Conservation (phyloP, 2,113 vertebrate species). For the Paramormyrops kingsleyae region DNA sequence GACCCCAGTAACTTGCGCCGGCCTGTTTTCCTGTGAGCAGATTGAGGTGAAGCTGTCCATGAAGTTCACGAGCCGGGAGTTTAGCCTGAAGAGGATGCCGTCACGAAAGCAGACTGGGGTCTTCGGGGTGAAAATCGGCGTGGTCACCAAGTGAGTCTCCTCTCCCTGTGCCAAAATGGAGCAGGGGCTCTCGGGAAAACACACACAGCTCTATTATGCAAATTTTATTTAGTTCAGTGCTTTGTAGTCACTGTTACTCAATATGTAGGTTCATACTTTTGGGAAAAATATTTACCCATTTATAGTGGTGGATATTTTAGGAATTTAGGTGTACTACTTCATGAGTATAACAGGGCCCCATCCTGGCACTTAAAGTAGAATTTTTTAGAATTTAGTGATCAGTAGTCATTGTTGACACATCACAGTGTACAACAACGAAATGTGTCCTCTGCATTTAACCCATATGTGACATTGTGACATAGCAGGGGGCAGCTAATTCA, state of each 20-base stretch:
- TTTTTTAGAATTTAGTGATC: too few relatives aligned
- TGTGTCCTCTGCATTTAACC: too few relatives aligned
- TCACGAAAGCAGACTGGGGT: slow-evolving; percentile 89
- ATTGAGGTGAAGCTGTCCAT: slow-evolving; percentile 91
- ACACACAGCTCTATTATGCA: not conserved
- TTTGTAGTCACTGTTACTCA: not conserved
- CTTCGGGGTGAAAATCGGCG: slow-evolving; percentile 88
- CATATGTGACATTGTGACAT: too few relatives aligned
- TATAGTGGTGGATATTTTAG: not conserved
- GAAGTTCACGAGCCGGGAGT: slow-evolving; percentile 94
- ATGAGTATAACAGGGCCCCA: not conserved
- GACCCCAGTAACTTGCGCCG: not conserved
- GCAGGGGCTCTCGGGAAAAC: not conserved
- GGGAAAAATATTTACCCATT: not conserved
- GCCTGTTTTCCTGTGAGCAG: slow-evolving; percentile 47
- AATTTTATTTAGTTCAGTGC: not conserved
- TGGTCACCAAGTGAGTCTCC: slow-evolving; percentile 88
- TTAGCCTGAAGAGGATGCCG: slow-evolving; percentile 91
- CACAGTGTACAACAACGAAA: too few relatives aligned
- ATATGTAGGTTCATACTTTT: not conserved
- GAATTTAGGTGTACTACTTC: not conserved
- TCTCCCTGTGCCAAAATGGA: not conserved
- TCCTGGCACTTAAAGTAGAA: not conserved
- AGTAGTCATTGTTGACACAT: too few relatives aligned
- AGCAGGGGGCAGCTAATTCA: too few relatives aligned